Conservation (phyloP, 2,888 invertebrate genomes). For the Acrobasis suavella region DNA sequence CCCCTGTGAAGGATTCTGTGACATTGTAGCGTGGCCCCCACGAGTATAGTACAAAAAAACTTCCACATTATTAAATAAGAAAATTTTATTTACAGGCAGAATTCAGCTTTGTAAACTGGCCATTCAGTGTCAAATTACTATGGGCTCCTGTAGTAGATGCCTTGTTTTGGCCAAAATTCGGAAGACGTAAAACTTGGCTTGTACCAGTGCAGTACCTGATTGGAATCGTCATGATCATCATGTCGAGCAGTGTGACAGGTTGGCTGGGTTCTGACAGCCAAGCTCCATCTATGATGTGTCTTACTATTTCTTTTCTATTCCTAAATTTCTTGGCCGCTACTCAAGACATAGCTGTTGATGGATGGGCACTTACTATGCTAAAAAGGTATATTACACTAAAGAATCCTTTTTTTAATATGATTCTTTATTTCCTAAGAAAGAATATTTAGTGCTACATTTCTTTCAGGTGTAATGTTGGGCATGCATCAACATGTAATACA, state of each 20-base stretch:
- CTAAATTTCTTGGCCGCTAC: slow-evolving; percentile 98
- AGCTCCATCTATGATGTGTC: slow-evolving; percentile 87
- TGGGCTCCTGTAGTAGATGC: slow-evolving; percentile 99
- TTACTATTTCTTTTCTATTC: slow-evolving; percentile 94
- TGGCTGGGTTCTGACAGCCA: slow-evolving; percentile 87
- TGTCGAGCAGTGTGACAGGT: slow-evolving; percentile 89
- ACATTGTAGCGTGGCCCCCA: no score
- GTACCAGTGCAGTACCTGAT: slow-evolving; percentile 96
- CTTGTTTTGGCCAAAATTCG: slow-evolving; percentile 91
- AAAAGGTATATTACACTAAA: slow-evolving; percentile 84
- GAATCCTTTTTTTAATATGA: no score
- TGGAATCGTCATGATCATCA: slow-evolving; percentile 93
- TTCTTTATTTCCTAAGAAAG: no score
- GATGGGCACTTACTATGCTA: slow-evolving; percentile 99
- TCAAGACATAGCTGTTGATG: slow-evolving; percentile 99
- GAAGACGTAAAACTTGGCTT: slow-evolving; percentile 97
- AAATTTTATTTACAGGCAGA: slow-evolving; percentile 84
- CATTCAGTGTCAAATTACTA: slow-evolving; percentile 94
- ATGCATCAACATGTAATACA: slow-evolving; percentile 99
- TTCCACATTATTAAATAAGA: slow-evolving; percentile 4
- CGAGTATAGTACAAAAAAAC: no score
- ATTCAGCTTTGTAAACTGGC: slow-evolving; percentile 97
- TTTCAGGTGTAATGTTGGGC: slow-evolving; percentile 94
- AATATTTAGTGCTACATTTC: slow-evolving; percentile 26
- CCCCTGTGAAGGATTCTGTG: no score